These are phyloP conservation scores for Cotesia chilonis DNA, from an alignment of 1,140 invertebrate species.

Conservation along the genomic window DNA sequence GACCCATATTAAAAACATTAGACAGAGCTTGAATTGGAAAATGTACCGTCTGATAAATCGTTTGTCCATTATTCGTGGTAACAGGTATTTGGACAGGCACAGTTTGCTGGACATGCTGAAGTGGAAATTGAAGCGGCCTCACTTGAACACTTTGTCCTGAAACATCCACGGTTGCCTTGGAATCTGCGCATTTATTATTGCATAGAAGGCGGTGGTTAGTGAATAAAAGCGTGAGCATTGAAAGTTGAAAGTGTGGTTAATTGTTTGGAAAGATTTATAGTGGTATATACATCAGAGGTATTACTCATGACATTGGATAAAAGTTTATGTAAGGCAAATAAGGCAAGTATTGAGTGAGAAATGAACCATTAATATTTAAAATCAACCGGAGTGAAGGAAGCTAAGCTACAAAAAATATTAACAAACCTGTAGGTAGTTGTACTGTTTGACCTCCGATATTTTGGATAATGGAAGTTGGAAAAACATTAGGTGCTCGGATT, in stretches of 20 bases:
- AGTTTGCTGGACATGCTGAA: constrained; percentile 76
- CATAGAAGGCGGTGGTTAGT: constrained; percentile 41
- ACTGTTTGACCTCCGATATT: constrained; percentile 64
- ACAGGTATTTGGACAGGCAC: constrained; percentile 94
- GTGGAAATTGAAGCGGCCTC: constrained; percentile 77
- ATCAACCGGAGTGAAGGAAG: constrained; percentile 17
- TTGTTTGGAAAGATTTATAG: constrained; percentile 10
- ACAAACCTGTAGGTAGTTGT: constrained; percentile 62
- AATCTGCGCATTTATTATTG: constrained; percentile 45
- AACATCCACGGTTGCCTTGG: constrained; percentile 48
- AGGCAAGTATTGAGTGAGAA: neutral
- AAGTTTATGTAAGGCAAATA: neutral
- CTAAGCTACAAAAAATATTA: constrained; percentile 3
- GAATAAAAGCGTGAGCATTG: constrained; percentile 30
- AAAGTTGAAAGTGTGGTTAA: constrained; percentile 27
- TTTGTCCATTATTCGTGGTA: constrained; percentile 87
- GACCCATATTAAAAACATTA: constrained; percentile 67
- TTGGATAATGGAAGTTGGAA: constrained; percentile 63
- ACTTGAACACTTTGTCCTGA: constrained; percentile 81
- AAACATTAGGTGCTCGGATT: constrained; percentile 59
- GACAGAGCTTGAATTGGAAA: constrained; percentile 82
- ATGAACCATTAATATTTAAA: neutral
- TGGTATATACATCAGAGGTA: neutral
- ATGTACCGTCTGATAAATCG: constrained; percentile 91
- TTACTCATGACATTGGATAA: neutral